phyloP scores from a whole-genome alignment of 1,140 invertebrate species.

The Holotrichia oblita region DNA sequence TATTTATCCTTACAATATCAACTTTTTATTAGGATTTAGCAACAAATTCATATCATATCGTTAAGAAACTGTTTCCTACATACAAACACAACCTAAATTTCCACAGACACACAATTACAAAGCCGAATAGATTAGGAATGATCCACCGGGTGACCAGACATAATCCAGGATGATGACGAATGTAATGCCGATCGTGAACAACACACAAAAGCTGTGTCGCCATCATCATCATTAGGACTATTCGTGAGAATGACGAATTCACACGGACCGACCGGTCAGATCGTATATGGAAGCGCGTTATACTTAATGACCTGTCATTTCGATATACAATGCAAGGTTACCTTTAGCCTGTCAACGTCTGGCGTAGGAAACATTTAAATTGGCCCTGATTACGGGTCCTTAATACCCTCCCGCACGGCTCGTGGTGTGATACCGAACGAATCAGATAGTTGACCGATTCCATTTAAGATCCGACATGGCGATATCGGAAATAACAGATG shows the following conservation, averaged over 20 bases:
- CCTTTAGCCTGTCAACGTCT: slow-evolving; percentile 30
- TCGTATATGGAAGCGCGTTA: slow-evolving; percentile 31
- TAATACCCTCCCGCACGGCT: slow-evolving; percentile 19
- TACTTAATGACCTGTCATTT: slow-evolving; percentile 32
- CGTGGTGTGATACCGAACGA: background rate
- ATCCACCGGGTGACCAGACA: no score
- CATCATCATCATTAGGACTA: slow-evolving; percentile 29
- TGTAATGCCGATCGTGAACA: background rate
- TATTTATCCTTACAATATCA: no score
- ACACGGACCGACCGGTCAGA: background rate
- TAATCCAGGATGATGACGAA: no score
- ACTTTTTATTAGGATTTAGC: no score
- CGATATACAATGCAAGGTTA: slow-evolving; percentile 30
- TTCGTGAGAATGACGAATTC: slow-evolving; percentile 30
- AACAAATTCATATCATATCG: no score
- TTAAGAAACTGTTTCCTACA: no score
- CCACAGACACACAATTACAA: no score
- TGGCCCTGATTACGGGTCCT: slow-evolving; percentile 11
- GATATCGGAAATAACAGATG: no score
- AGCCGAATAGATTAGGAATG: no score
- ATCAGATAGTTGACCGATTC: background rate
- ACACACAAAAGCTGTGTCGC: background rate
- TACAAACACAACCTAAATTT: no score
- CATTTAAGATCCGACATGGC: background rate
- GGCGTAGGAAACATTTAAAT: slow-evolving; percentile 32